Percentiles rank a stretch among this genome's conserved stretches.
These are phyloP conservation scores for Trachelus stipa DNA, from an alignment of 2,888 invertebrate species.

Conservation along the genomic window DNA sequence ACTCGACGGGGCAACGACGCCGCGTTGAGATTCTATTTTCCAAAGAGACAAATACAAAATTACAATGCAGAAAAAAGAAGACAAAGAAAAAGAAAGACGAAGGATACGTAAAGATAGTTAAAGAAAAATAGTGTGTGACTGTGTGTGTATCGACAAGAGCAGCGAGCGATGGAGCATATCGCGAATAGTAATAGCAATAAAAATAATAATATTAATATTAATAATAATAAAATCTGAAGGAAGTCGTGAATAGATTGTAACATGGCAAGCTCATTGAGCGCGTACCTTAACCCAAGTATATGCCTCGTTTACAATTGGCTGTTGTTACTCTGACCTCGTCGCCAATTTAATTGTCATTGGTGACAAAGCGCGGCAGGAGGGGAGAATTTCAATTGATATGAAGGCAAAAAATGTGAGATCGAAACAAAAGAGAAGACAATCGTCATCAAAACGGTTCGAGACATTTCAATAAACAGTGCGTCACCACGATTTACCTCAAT, in stretches of 20 bases:
- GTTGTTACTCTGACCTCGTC: not conserved
- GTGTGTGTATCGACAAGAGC: conserved; percentile 3
- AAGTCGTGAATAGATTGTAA: not conserved
- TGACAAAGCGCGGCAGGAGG: not conserved
- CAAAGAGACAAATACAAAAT: conserved; percentile 14
- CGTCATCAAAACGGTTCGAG: not conserved
- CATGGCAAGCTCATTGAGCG: conserved; percentile 7
- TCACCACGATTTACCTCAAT: not conserved
- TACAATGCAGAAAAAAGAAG: not conserved
- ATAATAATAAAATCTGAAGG: not conserved
- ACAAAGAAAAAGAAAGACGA: not conserved
- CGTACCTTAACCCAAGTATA: not conserved
- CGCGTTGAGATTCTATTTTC: conserved; percentile 9
- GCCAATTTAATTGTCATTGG: not conserved
- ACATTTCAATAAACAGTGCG: not conserved
- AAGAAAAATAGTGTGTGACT: not conserved
- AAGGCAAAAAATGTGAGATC: not conserved
- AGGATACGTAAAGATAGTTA: not conserved
- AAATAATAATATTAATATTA: not conserved
- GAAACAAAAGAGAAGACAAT: conserved; percentile 13
- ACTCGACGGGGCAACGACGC: conserved; percentile 14
- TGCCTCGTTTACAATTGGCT: not conserved
- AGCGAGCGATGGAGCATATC: not conserved
- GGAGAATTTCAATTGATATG: not conserved
- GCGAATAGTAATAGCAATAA: not conserved